phyloP scores from a whole-genome alignment of 2,113 vertebrate genomes.

The Ptyas mucosa region DNA sequence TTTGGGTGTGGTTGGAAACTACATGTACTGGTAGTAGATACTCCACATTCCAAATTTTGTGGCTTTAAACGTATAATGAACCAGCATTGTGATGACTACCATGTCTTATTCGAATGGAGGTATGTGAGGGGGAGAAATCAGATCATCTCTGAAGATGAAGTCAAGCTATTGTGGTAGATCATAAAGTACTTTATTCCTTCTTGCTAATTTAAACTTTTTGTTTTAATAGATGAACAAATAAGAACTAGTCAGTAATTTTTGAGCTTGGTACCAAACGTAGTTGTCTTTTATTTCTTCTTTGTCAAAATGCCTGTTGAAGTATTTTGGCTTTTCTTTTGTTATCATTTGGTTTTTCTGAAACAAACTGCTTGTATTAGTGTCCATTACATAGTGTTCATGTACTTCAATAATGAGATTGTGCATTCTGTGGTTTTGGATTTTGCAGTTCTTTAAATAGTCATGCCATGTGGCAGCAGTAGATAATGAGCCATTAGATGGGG shows the following conservation, averaged over 20 bases:
- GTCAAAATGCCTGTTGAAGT: not conserved
- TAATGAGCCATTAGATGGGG: not conserved
- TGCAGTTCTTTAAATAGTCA: not conserved
- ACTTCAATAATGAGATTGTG: not conserved
- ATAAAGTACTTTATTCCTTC: not conserved
- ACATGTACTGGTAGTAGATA: not conserved
- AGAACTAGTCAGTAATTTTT: not conserved
- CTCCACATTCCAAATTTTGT: not conserved
- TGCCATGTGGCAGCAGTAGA: not conserved
- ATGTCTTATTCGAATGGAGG: not conserved
- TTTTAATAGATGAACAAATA: not conserved
- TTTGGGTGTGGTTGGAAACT: not conserved
- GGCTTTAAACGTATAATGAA: not conserved
- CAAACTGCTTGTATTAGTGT: not conserved
- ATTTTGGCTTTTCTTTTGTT: not conserved
- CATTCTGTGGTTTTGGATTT: not conserved
- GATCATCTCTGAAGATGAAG: not conserved
- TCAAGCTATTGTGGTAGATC: not conserved
- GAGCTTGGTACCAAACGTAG: not conserved
- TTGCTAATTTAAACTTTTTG: not conserved
- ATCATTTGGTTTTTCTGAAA: not conserved
- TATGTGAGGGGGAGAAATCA: not conserved
- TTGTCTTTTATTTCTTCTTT: not conserved
- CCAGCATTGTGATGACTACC: not conserved
- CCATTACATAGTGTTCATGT: not conserved